Conservation (phyloP, 2,888 invertebrate species). For the Cabera pusaria region DNA sequence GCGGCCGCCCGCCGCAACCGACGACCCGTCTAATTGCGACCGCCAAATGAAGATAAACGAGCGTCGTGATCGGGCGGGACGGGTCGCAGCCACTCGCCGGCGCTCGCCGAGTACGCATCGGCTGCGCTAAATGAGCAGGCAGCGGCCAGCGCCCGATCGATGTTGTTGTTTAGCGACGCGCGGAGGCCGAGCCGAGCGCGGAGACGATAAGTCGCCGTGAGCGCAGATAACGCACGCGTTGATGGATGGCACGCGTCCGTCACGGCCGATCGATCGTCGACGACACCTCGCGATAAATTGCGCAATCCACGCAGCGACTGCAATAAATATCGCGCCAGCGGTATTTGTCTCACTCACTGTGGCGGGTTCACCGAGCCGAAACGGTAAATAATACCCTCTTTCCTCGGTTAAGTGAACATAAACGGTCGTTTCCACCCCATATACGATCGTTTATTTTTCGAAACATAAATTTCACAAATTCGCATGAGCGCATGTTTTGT, state of each 20-base stretch:
- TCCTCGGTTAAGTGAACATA: conserved; percentile 83
- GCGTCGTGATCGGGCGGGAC: conserved; percentile 85
- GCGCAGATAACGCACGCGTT: conserved; percentile 77
- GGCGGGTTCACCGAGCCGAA: conserved; percentile 80
- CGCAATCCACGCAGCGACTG: conserved; percentile 80
- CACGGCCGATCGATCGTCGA: conserved; percentile 78
- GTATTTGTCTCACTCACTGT: conserved; percentile 82
- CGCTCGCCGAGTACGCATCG: conserved; percentile 48
- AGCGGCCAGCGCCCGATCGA: conserved; percentile 44
- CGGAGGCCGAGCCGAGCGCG: conserved; percentile 33
- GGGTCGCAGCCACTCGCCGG: conserved; percentile 55
- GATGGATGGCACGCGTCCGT: conserved; percentile 76
- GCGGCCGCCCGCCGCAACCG: conserved; percentile 76
- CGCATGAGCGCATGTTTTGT: conserved; percentile 65
- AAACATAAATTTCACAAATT: conserved; percentile 80
- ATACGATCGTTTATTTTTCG: conserved; percentile 81
- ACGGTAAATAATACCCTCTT: conserved; percentile 83
- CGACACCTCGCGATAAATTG: conserved; percentile 82
- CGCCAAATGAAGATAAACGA: conserved; percentile 88
- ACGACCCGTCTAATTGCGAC: conserved; percentile 88
- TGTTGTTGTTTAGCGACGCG: conserved; percentile 58
- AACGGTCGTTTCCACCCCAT: conserved; percentile 83
- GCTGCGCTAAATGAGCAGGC: conserved; percentile 66
- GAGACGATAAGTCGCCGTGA: conserved; percentile 75
- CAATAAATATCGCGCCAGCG: conserved; percentile 79